Conservation (phyloP, 2,888 invertebrate species). For the Philhelius pedissequus region DNA sequence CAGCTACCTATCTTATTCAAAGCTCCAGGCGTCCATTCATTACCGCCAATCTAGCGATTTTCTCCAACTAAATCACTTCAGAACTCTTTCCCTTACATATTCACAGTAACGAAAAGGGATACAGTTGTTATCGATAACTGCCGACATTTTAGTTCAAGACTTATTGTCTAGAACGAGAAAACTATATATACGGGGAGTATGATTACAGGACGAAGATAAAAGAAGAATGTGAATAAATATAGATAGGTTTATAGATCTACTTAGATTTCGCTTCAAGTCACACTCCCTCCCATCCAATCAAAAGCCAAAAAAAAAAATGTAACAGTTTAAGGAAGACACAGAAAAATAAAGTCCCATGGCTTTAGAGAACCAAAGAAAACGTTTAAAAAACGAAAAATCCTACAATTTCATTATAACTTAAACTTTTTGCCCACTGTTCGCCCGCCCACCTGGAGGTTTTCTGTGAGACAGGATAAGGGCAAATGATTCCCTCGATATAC, state of each 20-base stretch:
- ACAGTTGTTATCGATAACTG: slow-evolving; percentile 37
- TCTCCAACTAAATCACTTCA: slow-evolving; percentile 51
- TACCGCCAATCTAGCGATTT: slow-evolving; percentile 32
- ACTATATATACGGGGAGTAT: not conserved
- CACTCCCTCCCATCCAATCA: slow-evolving; percentile 34
- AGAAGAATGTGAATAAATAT: slow-evolving; percentile 12
- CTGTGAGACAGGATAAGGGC: not conserved
- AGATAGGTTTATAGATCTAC: slow-evolving; percentile 41
- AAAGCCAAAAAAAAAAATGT: slow-evolving; percentile 5
- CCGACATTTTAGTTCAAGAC: slow-evolving; percentile 39
- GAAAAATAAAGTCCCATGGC: slow-evolving; percentile 13
- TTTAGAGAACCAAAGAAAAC: not conserved
- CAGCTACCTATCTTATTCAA: not conserved
- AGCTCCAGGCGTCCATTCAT: slow-evolving; percentile 34
- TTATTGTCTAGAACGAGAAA: slow-evolving; percentile 40
- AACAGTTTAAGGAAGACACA: slow-evolving; percentile 21
- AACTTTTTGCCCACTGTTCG: slow-evolving; percentile 35
- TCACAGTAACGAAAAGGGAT: not conserved
- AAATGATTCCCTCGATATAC: not conserved
- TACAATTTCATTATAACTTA: slow-evolving; percentile 65
- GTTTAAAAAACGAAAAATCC: slow-evolving; percentile 43
- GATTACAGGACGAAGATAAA: slow-evolving; percentile 34
- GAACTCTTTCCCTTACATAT: not conserved
- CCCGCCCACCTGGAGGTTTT: not conserved
- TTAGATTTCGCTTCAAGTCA: slow-evolving; percentile 31